Base-by-base conservation (phyloP, 2,888 invertebrate genomes). In the Epistrophella euchroma region DNA sequence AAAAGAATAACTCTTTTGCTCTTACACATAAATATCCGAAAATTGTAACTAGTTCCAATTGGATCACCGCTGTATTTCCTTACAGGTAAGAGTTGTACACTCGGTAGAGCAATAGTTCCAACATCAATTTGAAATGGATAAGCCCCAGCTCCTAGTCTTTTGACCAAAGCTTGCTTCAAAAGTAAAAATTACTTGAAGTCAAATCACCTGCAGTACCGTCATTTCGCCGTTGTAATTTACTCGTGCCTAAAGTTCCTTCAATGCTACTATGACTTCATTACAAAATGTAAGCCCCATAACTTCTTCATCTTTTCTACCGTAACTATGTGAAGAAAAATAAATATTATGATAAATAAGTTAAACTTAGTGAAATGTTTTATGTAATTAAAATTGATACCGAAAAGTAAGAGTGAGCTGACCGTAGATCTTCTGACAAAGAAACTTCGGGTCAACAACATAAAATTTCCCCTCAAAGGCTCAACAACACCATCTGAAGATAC, bases 261-360 rank as follows among this genome's bases (percentile, higher is more conserved):
- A 94, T 90, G 97, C 96, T 95, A 98, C 96, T 90, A 97, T 96
- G 56, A 98, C 97, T 93, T 98, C 98, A 92, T 98, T 98, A 93
- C 98, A 97, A 93, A 98, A 98, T 91, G 98, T 98, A 87, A 99
- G 94, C 0, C 98, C 98, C 95, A 98, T 96, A 43, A 98, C 98
- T 92, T 98, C 98, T 91, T 98, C 96, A 92, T 98, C 98, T 93
- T 98, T 98, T 70, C 98, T 94, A 0, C 98, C 98, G 91, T 98
- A 98, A 89, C 95, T 95, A n/a, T n/a, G 91, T 15, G 22, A n/a
- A 13, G 9, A 25, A 40, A 40, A 43, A 58, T 32, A 2, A n/a
- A n/a, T 15, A 1, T 28, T 13, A 4, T 35, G 5, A 35, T 9
- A 25, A 9, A 11, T 35, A 60, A 43, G 4, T 25, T 58, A n/a